Base-by-base conservation (phyloP, 2,888 invertebrate species). In the Oligia fasciuncula region DNA sequence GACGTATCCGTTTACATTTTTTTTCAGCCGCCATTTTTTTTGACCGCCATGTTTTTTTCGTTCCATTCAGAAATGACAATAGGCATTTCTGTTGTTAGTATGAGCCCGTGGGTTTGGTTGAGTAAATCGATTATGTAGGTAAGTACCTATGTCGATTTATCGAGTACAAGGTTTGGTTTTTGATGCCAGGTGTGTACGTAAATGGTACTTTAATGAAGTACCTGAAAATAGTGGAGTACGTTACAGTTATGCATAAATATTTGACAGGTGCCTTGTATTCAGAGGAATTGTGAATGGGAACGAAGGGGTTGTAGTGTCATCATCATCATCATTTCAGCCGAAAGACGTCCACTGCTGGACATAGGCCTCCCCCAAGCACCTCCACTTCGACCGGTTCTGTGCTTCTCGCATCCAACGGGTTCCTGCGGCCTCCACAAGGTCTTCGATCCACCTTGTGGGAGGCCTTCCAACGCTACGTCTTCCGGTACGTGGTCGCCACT, bases 1-100 rank as follows among this genome's bases (percentile, higher is more conserved):
- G 90, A 91, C 84, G 88, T 92, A 91, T 93, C 91, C 90, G 89
- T 89, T 93, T 92, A 91, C 92, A 60, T 51, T 74, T 80, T 84
- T 85, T 57, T 49, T 46, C 29, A 57, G 2, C 23, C 4, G 40
- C 65, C 70, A 83, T 74, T 80, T 84, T 85, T 75, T 57, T 49
- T 51, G 67, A 4, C 23, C 2, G 40, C 67, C 73, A 83, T 74
- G 23, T 84, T 84, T 76, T 70, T 54, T 67, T 49, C 54, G 40
- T 40, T 0, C 6, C 62, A 46, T 85, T 71, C 66, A 65, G 0
- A 63, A 23, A 75, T 23, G 6, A 85, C 72, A 85, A 85, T 79
- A 54, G 74, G 9, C 13, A 19, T 65, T 83, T 70, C 70, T 79
- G 66, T 74, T 23, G 62, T 51, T 51, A 51, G 54, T 77, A 5